phyloP scores from a whole-genome alignment of 2,113 vertebrate species.

The Himantopus leucocephalus region DNA sequence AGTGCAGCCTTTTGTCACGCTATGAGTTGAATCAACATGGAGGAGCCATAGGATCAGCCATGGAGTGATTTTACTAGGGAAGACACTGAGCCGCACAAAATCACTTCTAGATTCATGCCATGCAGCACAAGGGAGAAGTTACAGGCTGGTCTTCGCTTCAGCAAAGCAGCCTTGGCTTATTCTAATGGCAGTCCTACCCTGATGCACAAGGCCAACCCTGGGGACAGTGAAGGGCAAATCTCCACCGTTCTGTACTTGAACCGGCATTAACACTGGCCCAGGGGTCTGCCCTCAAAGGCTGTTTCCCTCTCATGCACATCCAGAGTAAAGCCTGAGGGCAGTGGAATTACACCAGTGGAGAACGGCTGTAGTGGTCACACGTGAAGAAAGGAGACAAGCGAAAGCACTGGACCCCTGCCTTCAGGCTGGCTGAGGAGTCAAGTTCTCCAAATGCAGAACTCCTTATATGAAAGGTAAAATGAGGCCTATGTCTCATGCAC shows the following conservation, averaged over 20 bases:
- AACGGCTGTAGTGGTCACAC: neutral
- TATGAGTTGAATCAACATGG: rapidly evolving
- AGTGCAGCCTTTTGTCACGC: neutral
- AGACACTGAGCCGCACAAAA: neutral
- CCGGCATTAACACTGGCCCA: neutral
- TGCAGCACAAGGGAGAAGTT: neutral
- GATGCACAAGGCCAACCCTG: neutral
- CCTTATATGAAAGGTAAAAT: neutral
- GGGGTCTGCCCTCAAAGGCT: neutral
- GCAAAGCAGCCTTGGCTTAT: neutral
- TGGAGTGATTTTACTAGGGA: neutral
- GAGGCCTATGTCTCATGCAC: neutral
- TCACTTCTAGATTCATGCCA: neutral
- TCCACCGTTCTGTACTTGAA: neutral
- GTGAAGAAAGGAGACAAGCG: rapidly evolving
- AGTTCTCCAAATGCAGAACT: neutral
- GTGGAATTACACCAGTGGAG: neutral
- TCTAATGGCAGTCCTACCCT: neutral
- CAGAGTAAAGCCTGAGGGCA: neutral
- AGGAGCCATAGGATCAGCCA: neutral
- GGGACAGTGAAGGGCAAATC: neutral
- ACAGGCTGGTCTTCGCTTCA: neutral
- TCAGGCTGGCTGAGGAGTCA: neutral
- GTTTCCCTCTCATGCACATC: neutral
- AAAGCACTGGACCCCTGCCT: neutral